A percentile compares a stretch with the other conserved stretches of the same genome.
phyloP scores from a whole-genome alignment of 92 coral and sea anemone species.

The Siderastrea siderea region DNA sequence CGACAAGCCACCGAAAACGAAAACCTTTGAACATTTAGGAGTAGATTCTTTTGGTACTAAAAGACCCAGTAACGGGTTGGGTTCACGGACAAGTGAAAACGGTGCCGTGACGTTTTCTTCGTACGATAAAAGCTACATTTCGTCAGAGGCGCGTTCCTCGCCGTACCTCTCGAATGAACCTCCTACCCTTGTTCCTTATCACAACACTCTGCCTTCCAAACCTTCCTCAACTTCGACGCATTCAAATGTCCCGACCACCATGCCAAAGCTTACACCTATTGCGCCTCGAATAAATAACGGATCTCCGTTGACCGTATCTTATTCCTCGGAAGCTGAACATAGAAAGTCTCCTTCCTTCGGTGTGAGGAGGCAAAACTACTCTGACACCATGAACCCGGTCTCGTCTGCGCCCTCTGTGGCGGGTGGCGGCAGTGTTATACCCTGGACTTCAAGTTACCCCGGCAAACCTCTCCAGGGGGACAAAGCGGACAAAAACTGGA shows the following conservation, averaged over 20 bases:
- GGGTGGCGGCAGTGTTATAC: slow-evolving; percentile 4
- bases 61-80: slow-evolving; percentile 27
- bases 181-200: slow-evolving; percentile 47
- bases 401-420: slow-evolving; percentile 28
- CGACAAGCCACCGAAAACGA: slow-evolving; percentile 17
- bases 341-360: slow-evolving; percentile 52
- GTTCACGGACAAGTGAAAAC: slow-evolving; percentile 34
- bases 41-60: slow-evolving; percentile 21
- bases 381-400: slow-evolving; percentile 2
- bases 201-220: slow-evolving; percentile 23
- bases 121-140: slow-evolving; percentile 11
- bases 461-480: slow-evolving; percentile 13
- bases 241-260: slow-evolving; percentile 55
- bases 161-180: slow-evolving; percentile 45
- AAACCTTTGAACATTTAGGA: slow-evolving; percentile 36
- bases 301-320: slow-evolving; percentile 46
- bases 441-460: slow-evolving; percentile 36
- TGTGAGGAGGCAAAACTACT: slow-evolving; percentile 22
- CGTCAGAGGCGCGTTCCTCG: slow-evolving; percentile 46
- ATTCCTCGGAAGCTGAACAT: slow-evolving; percentile 41
- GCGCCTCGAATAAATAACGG: slow-evolving; percentile 69
- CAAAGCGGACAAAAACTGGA: slow-evolving; percentile 30
- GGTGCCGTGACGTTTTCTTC: slow-evolving; percentile 8
- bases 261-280: slow-evolving; percentile 83
- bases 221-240: slow-evolving; percentile 16